A percentile compares a stretch with the other conserved stretches of the same genome.
Evolutionary conservation across 2,888 invertebrate species (phyloP).

Genomic region (Hirtodrosophila alboralis): DNA sequence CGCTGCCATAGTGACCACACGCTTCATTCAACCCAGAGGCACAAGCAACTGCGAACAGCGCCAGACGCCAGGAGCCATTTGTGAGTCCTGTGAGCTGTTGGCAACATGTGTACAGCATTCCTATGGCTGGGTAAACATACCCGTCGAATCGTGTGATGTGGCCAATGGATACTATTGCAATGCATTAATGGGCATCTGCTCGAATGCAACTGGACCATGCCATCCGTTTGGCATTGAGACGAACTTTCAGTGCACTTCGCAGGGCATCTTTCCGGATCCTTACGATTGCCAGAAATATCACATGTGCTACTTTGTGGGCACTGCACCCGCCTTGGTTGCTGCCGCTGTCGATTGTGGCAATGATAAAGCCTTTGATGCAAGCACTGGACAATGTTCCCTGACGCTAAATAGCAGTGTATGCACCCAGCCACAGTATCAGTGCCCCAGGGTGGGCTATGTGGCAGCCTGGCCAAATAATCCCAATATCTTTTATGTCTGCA

Average conservation of each 20-base stretch:
- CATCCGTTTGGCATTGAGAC: constrained; percentile 83
- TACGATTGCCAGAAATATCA: constrained; percentile 84
- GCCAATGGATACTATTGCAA: constrained; percentile 82
- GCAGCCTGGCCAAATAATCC: constrained; percentile 81
- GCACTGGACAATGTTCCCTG: constrained; percentile 81
- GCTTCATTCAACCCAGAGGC: constrained; percentile 75
- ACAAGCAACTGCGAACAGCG: constrained; percentile 81
- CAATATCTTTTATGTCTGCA: constrained; percentile 83
- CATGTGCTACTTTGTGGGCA: constrained; percentile 82
- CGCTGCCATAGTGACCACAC: constrained; percentile 47
- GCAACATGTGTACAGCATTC: constrained; percentile 82
- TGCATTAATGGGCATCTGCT: constrained; percentile 76
- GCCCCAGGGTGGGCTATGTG: constrained; percentile 80
- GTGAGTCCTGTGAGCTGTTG: constrained; percentile 82
- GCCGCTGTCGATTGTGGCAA: constrained; percentile 82
- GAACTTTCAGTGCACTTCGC: constrained; percentile 83
- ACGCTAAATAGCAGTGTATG: constrained; percentile 74
- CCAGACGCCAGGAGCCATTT: constrained; percentile 81
- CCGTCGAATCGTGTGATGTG: constrained; percentile 82
- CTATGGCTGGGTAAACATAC: constrained; percentile 82
- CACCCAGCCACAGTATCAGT: constrained; percentile 76
- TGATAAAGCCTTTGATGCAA: constrained; percentile 81
- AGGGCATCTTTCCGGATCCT: constrained; percentile 83
- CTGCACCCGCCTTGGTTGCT: constrained; percentile 75
- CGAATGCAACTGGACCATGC: constrained; percentile 82